Evolutionary conservation across 2,113 vertebrate species (phyloP), one percentile per base, ranked within the genome.

Genomic region (Leiothrix lutea): DNA sequence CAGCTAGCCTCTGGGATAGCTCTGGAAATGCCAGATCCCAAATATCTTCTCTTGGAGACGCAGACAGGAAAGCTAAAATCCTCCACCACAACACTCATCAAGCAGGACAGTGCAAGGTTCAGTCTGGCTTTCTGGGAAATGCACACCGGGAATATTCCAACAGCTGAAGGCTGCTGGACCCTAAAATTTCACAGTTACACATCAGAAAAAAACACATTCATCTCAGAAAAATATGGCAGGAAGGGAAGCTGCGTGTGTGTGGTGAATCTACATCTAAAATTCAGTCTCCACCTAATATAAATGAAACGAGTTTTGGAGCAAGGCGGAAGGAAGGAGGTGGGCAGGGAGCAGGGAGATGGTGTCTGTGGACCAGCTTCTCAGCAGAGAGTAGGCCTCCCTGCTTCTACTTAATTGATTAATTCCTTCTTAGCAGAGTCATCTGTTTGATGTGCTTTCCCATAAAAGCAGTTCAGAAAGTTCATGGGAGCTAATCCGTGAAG

Each of bases 331-430:
- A 40, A 61, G 31, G 48, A 65, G 53, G 33, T 61, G 29, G 20
- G 44, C 22, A 69, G 45, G 40, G 14, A 24, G 26, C 75, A 91
- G n/a, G n/a, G n/a, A n/a, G n/a, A n/a, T n/a, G n/a, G 66, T 80
- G 51, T 11, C 33, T 4, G 2, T 24, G 82, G 86, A 90, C 33
- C n/a, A 50, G 21, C 51, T 79, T 72, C 64, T 86, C 75, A 72
- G 79, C 56, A 89, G 71, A 90, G 73, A 81, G 18, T 4, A 79
- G 51, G 28, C 26, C 86, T 87, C 61, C 74, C 64, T 81, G 77
- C 85, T 90, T 90, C 84, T 91, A 66, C 73, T 94, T 97, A 97
- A 96, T 97, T 97, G 96, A 97, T 97, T 94, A 95, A 97, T 96
- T 96, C 92, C 90, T 92, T 88, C 95, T 81, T 47, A 72, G 92